These are phyloP conservation scores for Hystrix cristata DNA, from an alignment of 2,113 vertebrate species.

Conservation along the genomic window DNA sequence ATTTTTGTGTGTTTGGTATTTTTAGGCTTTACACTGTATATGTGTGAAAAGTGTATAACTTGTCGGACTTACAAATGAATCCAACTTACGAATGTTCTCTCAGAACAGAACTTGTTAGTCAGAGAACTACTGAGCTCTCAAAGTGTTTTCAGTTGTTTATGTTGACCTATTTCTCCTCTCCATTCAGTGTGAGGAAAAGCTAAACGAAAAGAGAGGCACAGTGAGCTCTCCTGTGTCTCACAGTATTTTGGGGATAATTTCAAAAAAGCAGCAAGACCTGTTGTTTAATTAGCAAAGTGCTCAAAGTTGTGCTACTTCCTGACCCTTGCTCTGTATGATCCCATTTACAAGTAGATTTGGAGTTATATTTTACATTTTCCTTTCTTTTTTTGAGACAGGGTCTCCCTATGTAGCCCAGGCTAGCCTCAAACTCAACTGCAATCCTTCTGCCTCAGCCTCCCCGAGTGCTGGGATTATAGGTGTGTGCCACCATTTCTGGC, in stretches of 20 bases:
- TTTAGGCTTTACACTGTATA: not conserved
- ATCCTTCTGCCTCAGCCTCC: not conserved
- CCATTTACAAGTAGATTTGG: slow-evolving; percentile 6
- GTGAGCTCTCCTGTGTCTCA: not conserved
- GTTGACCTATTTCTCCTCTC: not conserved
- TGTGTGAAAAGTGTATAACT: not conserved
- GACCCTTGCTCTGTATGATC: not conserved
- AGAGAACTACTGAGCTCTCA: not conserved
- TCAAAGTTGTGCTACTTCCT: not conserved
- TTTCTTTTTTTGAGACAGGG: not conserved
- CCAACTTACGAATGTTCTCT: not conserved
- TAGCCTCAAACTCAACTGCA: not conserved
- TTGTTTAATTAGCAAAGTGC: not conserved
- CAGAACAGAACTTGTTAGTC: no score
- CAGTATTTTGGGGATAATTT: not conserved
- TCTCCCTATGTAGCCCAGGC: not conserved
- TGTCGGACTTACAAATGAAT: not conserved
- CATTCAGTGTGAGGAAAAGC: not conserved
- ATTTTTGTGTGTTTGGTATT: no score
- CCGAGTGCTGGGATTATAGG: not conserved
- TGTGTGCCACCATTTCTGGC: not conserved
- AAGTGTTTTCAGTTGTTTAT: not conserved
- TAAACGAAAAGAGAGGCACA: not conserved
- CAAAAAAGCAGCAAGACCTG: not conserved
- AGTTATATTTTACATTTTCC: not conserved